phyloP scores from a whole-genome alignment of 2,797 vertebrate species.

The Synanceia verrucosa region DNA sequence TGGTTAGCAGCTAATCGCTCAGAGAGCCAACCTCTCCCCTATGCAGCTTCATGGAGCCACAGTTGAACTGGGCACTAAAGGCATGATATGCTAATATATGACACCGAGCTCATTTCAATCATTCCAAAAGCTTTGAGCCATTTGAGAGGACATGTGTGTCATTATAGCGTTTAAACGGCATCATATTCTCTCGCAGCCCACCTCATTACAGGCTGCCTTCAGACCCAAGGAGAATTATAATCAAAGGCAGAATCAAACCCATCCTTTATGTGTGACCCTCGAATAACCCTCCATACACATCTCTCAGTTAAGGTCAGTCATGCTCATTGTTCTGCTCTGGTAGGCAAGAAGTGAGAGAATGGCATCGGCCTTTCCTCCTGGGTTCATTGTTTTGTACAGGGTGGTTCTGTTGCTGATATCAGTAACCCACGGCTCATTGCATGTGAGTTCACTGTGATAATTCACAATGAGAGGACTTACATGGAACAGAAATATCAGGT shows the following conservation, averaged over 20 bases:
- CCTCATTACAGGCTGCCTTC: conserved; percentile 37
- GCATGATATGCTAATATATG: conserved; percentile 22
- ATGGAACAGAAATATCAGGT: background rate
- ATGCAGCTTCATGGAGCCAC: conserved; percentile 31
- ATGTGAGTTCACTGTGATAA: background rate
- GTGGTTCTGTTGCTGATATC: conserved; percentile 18
- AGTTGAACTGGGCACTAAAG: conserved; percentile 34
- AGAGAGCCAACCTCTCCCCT: conserved; percentile 39
- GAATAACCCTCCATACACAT: conserved; percentile 31
- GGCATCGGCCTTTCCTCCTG: conserved; percentile 27
- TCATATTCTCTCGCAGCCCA: conserved; percentile 24
- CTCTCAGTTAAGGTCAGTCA: conserved; percentile 41
- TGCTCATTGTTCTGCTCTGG: conserved; percentile 50
- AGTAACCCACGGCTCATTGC: background rate
- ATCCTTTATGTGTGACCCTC: conserved; percentile 50
- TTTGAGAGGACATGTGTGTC: conserved; percentile 32
- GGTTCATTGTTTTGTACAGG: conserved; percentile 29
- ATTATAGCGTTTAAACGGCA: conserved; percentile 45
- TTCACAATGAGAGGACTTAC: background rate
- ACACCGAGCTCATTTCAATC: conserved; percentile 44
- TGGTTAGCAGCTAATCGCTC: conserved; percentile 36
- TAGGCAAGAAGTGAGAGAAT: conserved; percentile 40
- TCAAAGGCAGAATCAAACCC: conserved; percentile 29
- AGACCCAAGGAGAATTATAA: conserved; percentile 41
- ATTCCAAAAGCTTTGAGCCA: conserved; percentile 20